phyloP scores from a whole-genome alignment of 2,888 invertebrate species.

The Alcis repandata region DNA sequence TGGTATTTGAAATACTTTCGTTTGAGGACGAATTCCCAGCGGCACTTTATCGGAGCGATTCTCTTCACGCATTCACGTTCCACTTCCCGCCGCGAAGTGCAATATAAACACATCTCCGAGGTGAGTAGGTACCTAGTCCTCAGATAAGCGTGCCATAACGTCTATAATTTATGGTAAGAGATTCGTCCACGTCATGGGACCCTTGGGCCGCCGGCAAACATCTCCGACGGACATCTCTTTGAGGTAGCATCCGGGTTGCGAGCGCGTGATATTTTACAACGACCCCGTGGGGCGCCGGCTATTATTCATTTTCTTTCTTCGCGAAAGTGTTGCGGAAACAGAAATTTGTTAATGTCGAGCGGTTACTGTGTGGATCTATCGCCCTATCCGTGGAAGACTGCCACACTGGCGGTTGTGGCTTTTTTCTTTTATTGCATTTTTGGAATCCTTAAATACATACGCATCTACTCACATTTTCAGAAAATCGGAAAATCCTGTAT shows the following conservation, averaged over 20 bases:
- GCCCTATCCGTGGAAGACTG: too few relatives aligned
- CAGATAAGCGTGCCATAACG: constrained; percentile 19
- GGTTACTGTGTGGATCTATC: background rate
- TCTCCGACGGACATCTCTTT: constrained; percentile 22
- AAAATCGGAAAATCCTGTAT: too few relatives aligned
- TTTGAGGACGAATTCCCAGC: constrained; percentile 8
- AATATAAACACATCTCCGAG: constrained; percentile 17
- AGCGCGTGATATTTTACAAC: constrained; percentile 32
- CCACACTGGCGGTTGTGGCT: too few relatives aligned
- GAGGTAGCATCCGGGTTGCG: constrained; percentile 28
- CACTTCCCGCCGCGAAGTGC: constrained; percentile 11
- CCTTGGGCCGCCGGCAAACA: constrained; percentile 23
- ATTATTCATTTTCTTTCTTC: constrained; percentile 32
- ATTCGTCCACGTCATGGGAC: constrained; percentile 29
- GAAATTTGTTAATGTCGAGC: constrained; percentile 24
- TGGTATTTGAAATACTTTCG: background rate
- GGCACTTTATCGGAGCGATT: constrained; percentile 7
- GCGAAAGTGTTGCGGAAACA: constrained; percentile 30
- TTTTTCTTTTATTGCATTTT: too few relatives aligned
- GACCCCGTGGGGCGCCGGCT: constrained; percentile 18
- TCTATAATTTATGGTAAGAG: constrained; percentile 28
- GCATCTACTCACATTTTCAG: too few relatives aligned
- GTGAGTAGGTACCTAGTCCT: constrained; percentile 14
- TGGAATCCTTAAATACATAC: too few relatives aligned
- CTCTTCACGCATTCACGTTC: constrained; percentile 2